Conservation (phyloP, 2,113 vertebrate species). For the Pelecanoides urinatrix region DNA sequence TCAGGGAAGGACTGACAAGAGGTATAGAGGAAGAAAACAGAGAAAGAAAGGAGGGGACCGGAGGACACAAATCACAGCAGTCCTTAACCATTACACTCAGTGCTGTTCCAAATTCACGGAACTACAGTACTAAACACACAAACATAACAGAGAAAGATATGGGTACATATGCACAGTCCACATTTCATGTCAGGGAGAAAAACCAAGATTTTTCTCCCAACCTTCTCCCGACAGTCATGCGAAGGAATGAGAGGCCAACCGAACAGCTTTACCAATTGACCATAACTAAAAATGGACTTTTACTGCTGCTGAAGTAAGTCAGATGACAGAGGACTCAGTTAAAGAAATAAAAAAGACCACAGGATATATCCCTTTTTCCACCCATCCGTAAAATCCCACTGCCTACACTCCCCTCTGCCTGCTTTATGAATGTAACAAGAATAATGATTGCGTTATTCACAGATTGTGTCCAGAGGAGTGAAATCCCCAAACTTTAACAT, state of each 20-base stretch:
- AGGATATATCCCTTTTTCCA: not conserved
- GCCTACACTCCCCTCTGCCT: not conserved
- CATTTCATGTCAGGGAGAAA: not conserved
- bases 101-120: not conserved
- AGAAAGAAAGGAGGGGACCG: not conserved
- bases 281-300: not conserved
- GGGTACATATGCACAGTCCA: not conserved
- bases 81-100: not conserved
- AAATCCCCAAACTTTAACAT: not conserved
- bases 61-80: not conserved
- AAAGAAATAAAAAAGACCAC: not conserved
- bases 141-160: not conserved
- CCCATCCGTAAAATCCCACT: not conserved
- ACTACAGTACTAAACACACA: not conserved
- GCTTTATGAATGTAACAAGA: not conserved
- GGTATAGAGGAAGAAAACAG: not conserved
- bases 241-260: not conserved
- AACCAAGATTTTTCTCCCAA: not conserved
- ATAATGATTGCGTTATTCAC: not conserved
- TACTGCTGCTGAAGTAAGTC: not conserved
- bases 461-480: not conserved
- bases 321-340: not conserved
- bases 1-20: not conserved
- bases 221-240: not conserved
- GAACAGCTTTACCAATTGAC: accelerated